Evolutionary conservation across 2,888 invertebrate genomes (phyloP).

Genomic region (Sphecodes monilicornis): DNA sequence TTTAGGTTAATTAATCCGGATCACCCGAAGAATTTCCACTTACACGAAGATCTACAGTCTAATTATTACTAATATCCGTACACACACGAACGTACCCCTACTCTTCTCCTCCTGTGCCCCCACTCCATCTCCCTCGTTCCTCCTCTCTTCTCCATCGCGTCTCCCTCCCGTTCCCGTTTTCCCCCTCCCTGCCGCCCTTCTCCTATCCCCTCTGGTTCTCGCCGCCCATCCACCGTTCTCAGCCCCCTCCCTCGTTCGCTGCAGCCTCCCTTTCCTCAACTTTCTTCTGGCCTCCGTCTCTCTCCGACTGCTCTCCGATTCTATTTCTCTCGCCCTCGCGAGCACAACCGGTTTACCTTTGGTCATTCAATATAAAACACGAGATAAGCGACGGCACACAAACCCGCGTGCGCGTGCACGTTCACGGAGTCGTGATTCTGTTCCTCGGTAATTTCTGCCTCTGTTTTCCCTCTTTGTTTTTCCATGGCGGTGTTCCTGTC

Average conservation of each 20-base stretch:
- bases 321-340: constrained; percentile 61
- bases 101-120: not conserved
- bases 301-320: constrained; percentile 46
- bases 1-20: not conserved
- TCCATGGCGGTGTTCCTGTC: constrained; percentile 11
- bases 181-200: constrained; percentile 59
- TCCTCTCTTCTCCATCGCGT: not conserved
- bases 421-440: constrained; percentile 49
- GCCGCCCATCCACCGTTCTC: constrained; percentile 51
- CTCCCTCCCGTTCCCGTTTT: not conserved
- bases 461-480: constrained; percentile 14
- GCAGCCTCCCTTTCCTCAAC: constrained; percentile 53
- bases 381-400: constrained; percentile 66
- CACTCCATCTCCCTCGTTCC: not conserved
- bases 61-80: constrained; percentile 3
- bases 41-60: not conserved
- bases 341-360: constrained; percentile 82
- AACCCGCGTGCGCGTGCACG: constrained; percentile 29
- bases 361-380: constrained; percentile 80
- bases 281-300: constrained; percentile 40
- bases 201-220: constrained; percentile 66
- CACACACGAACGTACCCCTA: not conserved
- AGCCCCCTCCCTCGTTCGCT: constrained; percentile 52
- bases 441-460: constrained; percentile 53
- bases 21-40: not conserved